A percentile compares a stretch with the other conserved stretches of the same genome.
phyloP scores from a whole-genome alignment of 2,797 vertebrate species.

The Lepilemur septentrionalis region DNA sequence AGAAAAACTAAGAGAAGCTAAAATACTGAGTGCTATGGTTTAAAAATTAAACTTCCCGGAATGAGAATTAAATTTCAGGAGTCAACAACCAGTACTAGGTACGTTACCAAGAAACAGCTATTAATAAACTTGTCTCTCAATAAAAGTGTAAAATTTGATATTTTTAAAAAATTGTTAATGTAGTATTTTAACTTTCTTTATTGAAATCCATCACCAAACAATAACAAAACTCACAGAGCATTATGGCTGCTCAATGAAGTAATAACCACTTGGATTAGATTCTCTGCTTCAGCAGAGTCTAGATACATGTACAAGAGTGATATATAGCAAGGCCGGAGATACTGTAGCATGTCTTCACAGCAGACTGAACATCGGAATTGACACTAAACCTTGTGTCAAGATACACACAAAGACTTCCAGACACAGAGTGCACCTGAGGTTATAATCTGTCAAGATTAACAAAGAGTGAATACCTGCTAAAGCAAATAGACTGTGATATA shows the following conservation, averaged over 20 bases:
- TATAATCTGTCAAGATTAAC: slow-evolving; percentile 77
- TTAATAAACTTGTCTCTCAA: slow-evolving; percentile 41
- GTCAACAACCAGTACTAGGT: not conserved
- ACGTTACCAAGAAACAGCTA: not conserved
- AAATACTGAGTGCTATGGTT: not conserved
- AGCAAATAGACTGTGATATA: slow-evolving; percentile 73
- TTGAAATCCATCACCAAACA: slow-evolving; percentile 56
- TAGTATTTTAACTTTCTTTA: slow-evolving; percentile 20
- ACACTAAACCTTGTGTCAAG: slow-evolving; percentile 73
- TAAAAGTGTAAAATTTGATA: not conserved
- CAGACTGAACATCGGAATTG: slow-evolving; percentile 71
- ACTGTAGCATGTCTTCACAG: slow-evolving; percentile 56
- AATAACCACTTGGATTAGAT: slow-evolving; percentile 67
- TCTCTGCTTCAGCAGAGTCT: slow-evolving; percentile 70
- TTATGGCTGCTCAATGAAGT: slow-evolving; percentile 67
- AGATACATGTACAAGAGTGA: slow-evolving; percentile 54
- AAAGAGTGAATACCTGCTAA: slow-evolving; percentile 64
- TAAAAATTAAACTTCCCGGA: not conserved
- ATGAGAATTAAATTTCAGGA: not conserved
- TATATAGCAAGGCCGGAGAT: slow-evolving; percentile 50
- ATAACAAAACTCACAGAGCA: slow-evolving; percentile 34
- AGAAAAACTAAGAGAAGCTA: not conserved
- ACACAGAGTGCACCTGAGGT: slow-evolving; percentile 69
- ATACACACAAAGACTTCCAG: slow-evolving; percentile 74
- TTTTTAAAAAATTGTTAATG: not conserved